Conservation (phyloP, 2,797 vertebrate genomes). For the Melopsittacus undulatus region DNA sequence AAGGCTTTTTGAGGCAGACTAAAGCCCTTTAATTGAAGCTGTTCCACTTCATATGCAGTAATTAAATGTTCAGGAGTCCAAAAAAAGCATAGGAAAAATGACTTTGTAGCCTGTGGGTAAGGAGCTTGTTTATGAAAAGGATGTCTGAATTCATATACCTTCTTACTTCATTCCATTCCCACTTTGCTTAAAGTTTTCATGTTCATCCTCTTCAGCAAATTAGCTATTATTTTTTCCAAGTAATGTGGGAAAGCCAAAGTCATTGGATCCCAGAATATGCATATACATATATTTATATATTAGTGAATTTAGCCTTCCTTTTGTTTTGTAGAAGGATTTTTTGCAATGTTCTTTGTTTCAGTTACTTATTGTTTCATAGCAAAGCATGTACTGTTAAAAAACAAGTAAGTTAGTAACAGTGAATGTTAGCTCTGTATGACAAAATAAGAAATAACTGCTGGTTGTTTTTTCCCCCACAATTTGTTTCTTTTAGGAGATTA, state of each 20-base stretch:
- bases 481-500: background rate
- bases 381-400: background rate
- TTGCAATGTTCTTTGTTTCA: fast-evolving
- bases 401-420: background rate
- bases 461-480: fast-evolving
- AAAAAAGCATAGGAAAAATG: background rate
- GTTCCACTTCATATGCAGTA: background rate
- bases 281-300: background rate
- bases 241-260: background rate
- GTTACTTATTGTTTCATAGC: background rate
- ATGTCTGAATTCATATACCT: background rate
- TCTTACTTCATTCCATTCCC: background rate
- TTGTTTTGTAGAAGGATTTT: background rate
- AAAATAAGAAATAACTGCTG: background rate
- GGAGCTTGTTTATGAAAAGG: background rate
- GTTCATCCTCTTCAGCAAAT: background rate
- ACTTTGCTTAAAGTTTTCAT: background rate
- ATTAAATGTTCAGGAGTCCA: slow-evolving; percentile 2
- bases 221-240: background rate
- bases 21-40: background rate
- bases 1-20: background rate
- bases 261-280: background rate
- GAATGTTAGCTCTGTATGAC: background rate
- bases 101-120: background rate
- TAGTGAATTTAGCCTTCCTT: background rate